Conservation (phyloP, 2,797 vertebrate genomes). For the Hemitrygon akajei region DNA sequence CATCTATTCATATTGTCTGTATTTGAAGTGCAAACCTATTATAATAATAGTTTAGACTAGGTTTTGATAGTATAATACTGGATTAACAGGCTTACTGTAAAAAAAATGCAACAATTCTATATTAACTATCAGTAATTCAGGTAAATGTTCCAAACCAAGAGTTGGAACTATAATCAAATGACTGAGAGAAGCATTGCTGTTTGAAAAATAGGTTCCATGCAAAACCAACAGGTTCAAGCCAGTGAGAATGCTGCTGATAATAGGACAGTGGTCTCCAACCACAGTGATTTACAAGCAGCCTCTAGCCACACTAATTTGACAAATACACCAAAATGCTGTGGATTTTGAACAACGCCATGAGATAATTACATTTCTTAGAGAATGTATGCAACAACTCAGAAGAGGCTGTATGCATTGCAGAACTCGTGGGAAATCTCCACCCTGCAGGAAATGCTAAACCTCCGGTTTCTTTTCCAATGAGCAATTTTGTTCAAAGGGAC, state of each 20-base stretch:
- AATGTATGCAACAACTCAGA: neutral
- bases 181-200: neutral
- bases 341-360: slow-evolving; percentile 23
- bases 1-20: too few species aligned
- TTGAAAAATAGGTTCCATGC: neutral
- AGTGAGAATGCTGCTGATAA: neutral
- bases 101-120: neutral
- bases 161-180: neutral
- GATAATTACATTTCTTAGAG: slow-evolving; percentile 15
- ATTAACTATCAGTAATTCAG: too few species aligned
- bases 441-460: slow-evolving; percentile 19
- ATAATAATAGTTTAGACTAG: neutral
- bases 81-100: neutral
- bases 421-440: slow-evolving; percentile 13
- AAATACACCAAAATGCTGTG: slow-evolving; percentile 3
- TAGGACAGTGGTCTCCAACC: neutral
- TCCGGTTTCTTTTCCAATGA: neutral
- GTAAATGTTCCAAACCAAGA: neutral
- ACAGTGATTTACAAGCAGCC: neutral
- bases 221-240: neutral
- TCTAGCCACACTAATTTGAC: slow-evolving; percentile 8
- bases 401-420: neutral
- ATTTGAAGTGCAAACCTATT: too few species aligned
- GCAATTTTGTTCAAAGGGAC: neutral
- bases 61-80: neutral